phyloP scores from a whole-genome alignment of 2,888 invertebrate genomes.

The Scaptomyza reducta region DNA sequence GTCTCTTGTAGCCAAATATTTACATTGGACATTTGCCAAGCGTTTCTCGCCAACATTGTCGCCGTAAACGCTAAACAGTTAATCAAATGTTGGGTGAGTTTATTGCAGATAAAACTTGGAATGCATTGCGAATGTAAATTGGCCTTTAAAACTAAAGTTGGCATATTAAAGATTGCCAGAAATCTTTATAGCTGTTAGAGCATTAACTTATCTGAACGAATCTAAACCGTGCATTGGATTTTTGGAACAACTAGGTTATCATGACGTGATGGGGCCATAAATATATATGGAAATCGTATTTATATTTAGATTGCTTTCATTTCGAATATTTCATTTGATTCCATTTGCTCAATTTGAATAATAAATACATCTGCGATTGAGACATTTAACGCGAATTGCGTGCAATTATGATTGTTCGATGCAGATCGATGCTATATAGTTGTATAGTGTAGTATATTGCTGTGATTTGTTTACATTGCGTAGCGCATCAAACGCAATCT shows the following conservation, averaged over 20 bases:
- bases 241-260: slow-evolving; percentile 54
- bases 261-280: slow-evolving; percentile 30
- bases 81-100: slow-evolving; percentile 30
- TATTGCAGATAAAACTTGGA: not conserved
- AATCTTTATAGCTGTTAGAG: not conserved
- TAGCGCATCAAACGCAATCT: slow-evolving; percentile 47
- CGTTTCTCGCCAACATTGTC: slow-evolving; percentile 33
- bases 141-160: not conserved
- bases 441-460: slow-evolving; percentile 44
- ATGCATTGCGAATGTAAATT: slow-evolving; percentile 1
- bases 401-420: slow-evolving; percentile 57
- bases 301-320: slow-evolving; percentile 37
- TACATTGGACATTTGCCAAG: slow-evolving; percentile 47
- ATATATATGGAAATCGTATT: slow-evolving; percentile 2
- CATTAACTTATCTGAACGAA: not conserved
- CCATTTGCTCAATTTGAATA: slow-evolving; percentile 42
- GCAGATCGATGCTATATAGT: slow-evolving; percentile 18
- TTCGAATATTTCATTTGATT: slow-evolving; percentile 15
- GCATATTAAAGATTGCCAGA: too few relatives aligned
- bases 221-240: slow-evolving; percentile 5
- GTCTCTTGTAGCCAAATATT: slow-evolving; percentile 43
- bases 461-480: slow-evolving; percentile 71
- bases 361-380: slow-evolving; percentile 48
- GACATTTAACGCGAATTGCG: slow-evolving; percentile 63
- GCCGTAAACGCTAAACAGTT: slow-evolving; percentile 23